Conservation (phyloP, 2,888 invertebrate species). For the Hirudinaria manillensis region DNA sequence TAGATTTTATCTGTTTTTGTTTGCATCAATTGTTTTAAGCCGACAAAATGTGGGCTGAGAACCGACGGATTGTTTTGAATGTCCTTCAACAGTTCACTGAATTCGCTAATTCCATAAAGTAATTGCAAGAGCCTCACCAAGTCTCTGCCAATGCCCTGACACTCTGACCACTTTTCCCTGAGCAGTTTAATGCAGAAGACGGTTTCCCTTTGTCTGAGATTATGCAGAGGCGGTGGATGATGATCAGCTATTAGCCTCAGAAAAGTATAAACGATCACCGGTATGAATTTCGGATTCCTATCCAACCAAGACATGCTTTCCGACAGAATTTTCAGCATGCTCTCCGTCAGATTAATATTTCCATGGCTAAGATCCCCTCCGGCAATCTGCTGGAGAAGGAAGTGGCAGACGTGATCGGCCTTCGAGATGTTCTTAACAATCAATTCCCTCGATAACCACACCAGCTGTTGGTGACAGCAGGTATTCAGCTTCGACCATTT, state of each 20-base stretch:
- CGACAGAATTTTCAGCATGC: constrained; percentile 80
- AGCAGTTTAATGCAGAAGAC: constrained; percentile 58
- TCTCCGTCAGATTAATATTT: constrained; percentile 79
- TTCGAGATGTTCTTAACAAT: constrained; percentile 80
- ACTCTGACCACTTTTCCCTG: constrained; percentile 79
- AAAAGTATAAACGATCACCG: constrained; percentile 87
- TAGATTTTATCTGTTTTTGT: constrained; percentile 79
- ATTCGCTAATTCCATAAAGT: constrained; percentile 80
- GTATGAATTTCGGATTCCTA: constrained; percentile 77
- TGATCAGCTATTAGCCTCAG: constrained; percentile 89
- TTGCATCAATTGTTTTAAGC: constrained; percentile 70
- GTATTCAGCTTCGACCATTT: constrained; percentile 82
- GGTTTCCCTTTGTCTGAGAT: constrained; percentile 81
- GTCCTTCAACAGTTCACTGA: constrained; percentile 81
- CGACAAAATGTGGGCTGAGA: constrained; percentile 68
- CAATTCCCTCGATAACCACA: constrained; percentile 86
- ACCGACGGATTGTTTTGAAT: constrained; percentile 71
- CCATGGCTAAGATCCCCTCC: constrained; percentile 72
- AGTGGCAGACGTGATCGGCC: constrained; percentile 83
- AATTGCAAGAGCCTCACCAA: constrained; percentile 80
- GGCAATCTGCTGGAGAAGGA: constrained; percentile 83
- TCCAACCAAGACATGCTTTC: constrained; percentile 80
- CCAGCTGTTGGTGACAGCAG: constrained; percentile 66
- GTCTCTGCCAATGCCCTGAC: constrained; percentile 79
- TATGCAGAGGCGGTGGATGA: constrained; percentile 65